phyloP scores from a whole-genome alignment of 1,140 invertebrate genomes.

The Anoplolepis gracilipes region DNA sequence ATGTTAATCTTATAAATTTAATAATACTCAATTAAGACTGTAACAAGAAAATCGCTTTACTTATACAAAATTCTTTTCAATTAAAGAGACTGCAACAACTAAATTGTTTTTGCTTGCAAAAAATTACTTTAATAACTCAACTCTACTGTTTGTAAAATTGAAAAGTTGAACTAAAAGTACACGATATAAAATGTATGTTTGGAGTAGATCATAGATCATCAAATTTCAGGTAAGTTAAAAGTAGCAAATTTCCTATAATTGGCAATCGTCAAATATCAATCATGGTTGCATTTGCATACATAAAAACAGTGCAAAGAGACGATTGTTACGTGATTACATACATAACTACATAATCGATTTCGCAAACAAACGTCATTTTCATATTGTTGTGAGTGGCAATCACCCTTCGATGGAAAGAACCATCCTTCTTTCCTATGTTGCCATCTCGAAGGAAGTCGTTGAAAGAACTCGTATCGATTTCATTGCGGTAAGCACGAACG shows the following conservation, averaged over 20 bases:
- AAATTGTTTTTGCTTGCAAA: not conserved
- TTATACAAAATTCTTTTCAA: not conserved
- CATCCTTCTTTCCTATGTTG: not conserved
- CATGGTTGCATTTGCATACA: not conserved
- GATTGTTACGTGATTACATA: not conserved
- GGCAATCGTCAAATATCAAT: not conserved
- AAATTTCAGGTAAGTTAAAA: not conserved
- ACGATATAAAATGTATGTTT: not conserved
- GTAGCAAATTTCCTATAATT: constrained; percentile 18
- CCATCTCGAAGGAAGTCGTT: constrained; percentile 50
- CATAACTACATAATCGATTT: not conserved
- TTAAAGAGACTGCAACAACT: not conserved
- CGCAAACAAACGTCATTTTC: not conserved
- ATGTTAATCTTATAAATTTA: not conserved
- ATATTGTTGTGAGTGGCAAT: not conserved
- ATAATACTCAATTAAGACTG: not conserved
- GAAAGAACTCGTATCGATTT: constrained; percentile 68
- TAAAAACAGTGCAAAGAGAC: not conserved
- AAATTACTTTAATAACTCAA: not conserved
- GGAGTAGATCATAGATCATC: not conserved
- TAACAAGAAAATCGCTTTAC: not conserved
- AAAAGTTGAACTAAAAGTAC: not conserved
- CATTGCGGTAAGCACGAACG: constrained; percentile 64
- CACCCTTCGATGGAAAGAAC: not conserved
- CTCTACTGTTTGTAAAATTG: not conserved